A percentile compares a stretch with the other conserved stretches of the same genome.
These are phyloP conservation scores for Chelonia mydas DNA, from an alignment of 2,797 vertebrate species.

Conservation along the genomic window DNA sequence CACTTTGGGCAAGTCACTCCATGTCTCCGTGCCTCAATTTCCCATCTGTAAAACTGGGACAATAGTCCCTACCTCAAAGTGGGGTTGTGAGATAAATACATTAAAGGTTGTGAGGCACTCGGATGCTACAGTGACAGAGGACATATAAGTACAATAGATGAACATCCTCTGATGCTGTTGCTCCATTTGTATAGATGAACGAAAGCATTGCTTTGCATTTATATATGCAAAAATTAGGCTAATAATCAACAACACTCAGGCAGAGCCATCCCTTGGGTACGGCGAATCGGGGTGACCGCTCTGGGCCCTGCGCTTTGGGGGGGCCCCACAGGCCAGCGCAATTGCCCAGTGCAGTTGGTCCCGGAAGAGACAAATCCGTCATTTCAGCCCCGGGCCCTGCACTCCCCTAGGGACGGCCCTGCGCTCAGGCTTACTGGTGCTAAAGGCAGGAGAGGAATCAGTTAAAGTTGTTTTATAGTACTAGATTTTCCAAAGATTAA, in stretches of 20 bases:
- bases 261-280: not conserved
- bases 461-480: not conserved
- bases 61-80: not conserved
- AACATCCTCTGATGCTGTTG: not conserved
- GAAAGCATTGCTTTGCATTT: not conserved
- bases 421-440: not conserved
- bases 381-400: too few species aligned
- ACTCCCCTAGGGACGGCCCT: too few species aligned
- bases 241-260: not conserved
- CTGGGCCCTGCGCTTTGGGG: too few species aligned
- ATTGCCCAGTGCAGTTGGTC: too few species aligned
- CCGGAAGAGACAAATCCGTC: too few species aligned
- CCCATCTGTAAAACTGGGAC: not conserved
- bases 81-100: not conserved
- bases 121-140: not conserved
- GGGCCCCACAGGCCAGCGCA: accelerated
- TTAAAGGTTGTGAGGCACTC: not conserved
- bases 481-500: not conserved
- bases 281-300: too few species aligned
- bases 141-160: not conserved
- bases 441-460: not conserved
- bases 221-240: not conserved
- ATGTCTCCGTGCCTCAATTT: not conserved
- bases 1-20: not conserved
- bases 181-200: not conserved